phyloP scores from a whole-genome alignment of 2,113 vertebrate species.

The Phoxinus phoxinus region DNA sequence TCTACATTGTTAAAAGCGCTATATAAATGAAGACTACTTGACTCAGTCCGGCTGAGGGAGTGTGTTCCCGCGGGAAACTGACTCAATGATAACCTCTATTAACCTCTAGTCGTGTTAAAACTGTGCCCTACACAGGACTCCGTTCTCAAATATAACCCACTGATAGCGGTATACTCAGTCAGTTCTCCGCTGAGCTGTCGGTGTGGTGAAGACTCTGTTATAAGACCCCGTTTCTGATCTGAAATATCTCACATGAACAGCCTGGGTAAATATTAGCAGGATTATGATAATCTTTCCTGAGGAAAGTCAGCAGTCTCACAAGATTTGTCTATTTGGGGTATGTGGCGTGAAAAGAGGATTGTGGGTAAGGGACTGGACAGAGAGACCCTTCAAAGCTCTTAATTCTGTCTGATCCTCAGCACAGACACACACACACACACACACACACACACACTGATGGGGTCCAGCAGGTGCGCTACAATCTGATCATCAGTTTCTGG shows the following conservation, averaged over 20 bases:
- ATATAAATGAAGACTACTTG: no score
- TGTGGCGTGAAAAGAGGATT: conserved; percentile 61
- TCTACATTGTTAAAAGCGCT: no score
- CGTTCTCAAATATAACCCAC: neutral
- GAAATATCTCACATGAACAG: conserved; percentile 70
- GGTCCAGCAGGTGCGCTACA: conserved; percentile 41
- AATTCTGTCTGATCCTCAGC: conserved; percentile 69
- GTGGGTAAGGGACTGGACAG: conserved; percentile 51
- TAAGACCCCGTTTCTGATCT: conserved; percentile 74
- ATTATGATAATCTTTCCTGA: conserved; percentile 72
- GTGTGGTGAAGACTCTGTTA: conserved; percentile 65
- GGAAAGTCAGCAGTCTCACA: conserved; percentile 34
- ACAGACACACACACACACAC: no score
- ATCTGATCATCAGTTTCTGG: neutral
- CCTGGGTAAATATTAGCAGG: conserved; percentile 78
- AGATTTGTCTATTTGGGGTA: conserved; percentile 52
- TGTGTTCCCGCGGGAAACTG: no score
- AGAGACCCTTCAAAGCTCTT: conserved; percentile 67
- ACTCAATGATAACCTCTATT: no score
- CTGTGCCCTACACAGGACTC: neutral
- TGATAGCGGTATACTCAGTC: no score
- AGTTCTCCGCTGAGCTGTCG: conserved; percentile 55
- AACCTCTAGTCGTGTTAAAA: neutral
- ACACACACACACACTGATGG: conserved; percentile 55
- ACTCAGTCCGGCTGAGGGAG: no score